Evolutionary conservation across 1,140 invertebrate species (phyloP).

Genomic region (Drosophila sucinea): DNA sequence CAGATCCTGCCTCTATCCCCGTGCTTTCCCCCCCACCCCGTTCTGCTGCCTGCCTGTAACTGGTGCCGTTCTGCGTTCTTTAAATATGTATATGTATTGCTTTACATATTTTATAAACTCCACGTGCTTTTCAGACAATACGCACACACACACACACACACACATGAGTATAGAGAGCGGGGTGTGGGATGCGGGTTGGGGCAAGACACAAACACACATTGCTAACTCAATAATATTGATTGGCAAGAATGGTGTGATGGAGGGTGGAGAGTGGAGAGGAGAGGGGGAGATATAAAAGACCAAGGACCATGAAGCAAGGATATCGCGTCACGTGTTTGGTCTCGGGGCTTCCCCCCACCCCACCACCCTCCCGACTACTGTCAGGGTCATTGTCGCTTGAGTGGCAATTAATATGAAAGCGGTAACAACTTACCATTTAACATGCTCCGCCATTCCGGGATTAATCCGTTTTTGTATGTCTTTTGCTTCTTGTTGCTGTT

Average conservation of each 20-base stretch:
- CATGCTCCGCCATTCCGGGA: slow-evolving; percentile 35
- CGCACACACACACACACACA: slow-evolving; percentile 5
- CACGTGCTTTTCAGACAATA: slow-evolving; percentile 66
- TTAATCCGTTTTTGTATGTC: slow-evolving; percentile 61
- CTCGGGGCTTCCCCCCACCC: not conserved
- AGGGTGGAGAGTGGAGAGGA: not conserved
- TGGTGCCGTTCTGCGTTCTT: slow-evolving; percentile 31
- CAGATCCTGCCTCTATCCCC: not conserved
- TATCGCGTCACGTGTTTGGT: slow-evolving; percentile 13
- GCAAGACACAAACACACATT: not conserved
- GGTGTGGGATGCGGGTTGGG: not conserved
- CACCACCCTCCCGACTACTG: not conserved
- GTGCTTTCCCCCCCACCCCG: not conserved
- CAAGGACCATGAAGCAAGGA: not conserved
- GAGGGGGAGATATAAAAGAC: not conserved
- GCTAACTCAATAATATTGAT: slow-evolving; percentile 72
- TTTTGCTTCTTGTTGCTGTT: slow-evolving; percentile 26
- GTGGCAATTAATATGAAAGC: slow-evolving; percentile 16
- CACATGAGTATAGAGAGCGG: not conserved
- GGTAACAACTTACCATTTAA: slow-evolving; percentile 64
- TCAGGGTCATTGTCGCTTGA: slow-evolving; percentile 30
- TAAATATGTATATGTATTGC: slow-evolving; percentile 77
- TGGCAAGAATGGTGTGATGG: slow-evolving; percentile 26
- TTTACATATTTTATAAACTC: slow-evolving; percentile 73
- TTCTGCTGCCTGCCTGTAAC: not conserved